Evolutionary conservation across 2,113 vertebrate species (phyloP), one percentile per base, ranked within the genome.

Genomic region (Rhegmatorhina hoffmannsi): DNA sequence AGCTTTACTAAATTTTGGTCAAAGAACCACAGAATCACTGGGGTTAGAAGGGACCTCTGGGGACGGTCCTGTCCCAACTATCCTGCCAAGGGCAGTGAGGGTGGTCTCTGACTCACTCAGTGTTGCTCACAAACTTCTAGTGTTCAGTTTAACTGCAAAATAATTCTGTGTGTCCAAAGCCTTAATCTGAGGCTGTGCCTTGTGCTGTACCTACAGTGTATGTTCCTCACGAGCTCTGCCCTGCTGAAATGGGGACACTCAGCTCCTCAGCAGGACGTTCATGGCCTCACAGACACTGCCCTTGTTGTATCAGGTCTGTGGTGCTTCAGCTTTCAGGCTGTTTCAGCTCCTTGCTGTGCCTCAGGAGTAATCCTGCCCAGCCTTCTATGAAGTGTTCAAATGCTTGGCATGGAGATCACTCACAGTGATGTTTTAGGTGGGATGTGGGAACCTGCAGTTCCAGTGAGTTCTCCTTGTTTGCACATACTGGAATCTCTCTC

Each of bases 31-130:
- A 23, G 34, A 26, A 19, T 28, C 33, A 3, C 23, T 49, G 4
- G 10, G 31, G 17, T 46, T 18, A 14, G 31, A 49, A 56, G 13
- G 20, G 47, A 20, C 40, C 13, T 6, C 40, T 69, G 11, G n/a
- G 55, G 17, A 34, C 6, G 14, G 9, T 8, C 25, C 38, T 13
- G 34, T 43, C 11, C 11, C 31, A 28, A 24, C 25, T 34, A 25
- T 17, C 6, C 13, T 49, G 40, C 29, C 29, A 10, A 26, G 55
- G 20, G 43, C 43, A 40, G 17, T 1, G 4, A 29, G 26, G 49
- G 4, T 2, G 4, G 12, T 24, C 25, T 44, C 9, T 26, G 9
- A 17, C 4, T 8, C 26, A 24, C 23, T 33, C 0, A 0, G 9
- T 29, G 16, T 11, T 2, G 3, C n/a, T 77, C 8, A 0, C 7